Base-by-base conservation (phyloP, 2,888 invertebrate species). In the Polydesmus complanatus region DNA sequence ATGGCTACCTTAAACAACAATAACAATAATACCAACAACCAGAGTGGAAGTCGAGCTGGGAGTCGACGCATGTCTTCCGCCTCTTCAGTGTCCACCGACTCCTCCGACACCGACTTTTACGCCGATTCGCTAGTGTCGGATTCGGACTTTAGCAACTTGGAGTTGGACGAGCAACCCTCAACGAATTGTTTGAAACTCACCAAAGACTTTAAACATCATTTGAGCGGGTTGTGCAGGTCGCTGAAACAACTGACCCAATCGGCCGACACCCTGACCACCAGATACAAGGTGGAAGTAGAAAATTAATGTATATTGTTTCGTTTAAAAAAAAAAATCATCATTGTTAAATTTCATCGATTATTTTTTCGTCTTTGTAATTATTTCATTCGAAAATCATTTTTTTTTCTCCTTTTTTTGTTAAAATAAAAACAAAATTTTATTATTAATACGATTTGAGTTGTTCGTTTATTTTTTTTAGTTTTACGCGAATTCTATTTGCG, bases 1-100 rank as follows among this genome's bases (percentile, higher is more conserved):
- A 79, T 73, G 62, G 73, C 8, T 37, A 37, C 5, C 37, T 14
- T 37, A 8, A 37, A 37, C 37, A 37, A 37, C 37, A 37, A 37
- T 63, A 62, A 64, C 68, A 56, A 57, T 64, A 54, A 64, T 56
- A 62, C 59, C 64, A 26, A 62, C 66, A 54, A 14, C 37, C 8
- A 37, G 14, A 8, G 5, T 5, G 37, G 37, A 37, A 37, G 14
- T 8, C 37, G 37, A 5, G 14, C 37, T 8, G 8, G 5, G 5
- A 14, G 5, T 14, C 37, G 37, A 37, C 5, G 37, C 5, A 37
- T 37, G 37, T 37, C 37, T 37, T 37, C 37, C 5, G 37, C 37
- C 8, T 37, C 37, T 8, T 14, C 14, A 14, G 37, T 14, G 37
- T 37, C 37, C 5, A 8, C 37, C 8, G 37, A 37, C 5, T 8